phyloP scores from a whole-genome alignment of 1,140 invertebrate species.

The Protaetia brevitarsis region DNA sequence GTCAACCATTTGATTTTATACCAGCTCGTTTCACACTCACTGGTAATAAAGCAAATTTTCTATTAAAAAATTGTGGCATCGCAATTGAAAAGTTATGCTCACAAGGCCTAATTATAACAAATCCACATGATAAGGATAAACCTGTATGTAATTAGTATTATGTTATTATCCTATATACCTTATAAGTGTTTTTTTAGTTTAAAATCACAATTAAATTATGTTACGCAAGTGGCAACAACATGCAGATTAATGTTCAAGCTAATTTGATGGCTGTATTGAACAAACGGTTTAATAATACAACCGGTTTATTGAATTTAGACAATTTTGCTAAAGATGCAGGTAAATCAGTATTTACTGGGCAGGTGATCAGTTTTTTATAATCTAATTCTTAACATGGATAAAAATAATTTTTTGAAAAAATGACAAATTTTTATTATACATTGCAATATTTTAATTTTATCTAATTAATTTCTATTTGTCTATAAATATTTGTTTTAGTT shows the following conservation, averaged over 20 bases:
- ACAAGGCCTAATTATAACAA: constrained; percentile 50
- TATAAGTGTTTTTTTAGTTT: constrained; percentile 39
- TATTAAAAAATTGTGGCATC: constrained; percentile 53
- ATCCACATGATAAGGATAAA: constrained; percentile 41
- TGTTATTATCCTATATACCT: constrained; percentile 14
- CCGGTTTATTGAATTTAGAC: constrained; percentile 48
- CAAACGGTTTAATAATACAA: constrained; percentile 45
- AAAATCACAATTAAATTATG: constrained; percentile 50
- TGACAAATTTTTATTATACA: too few relatives aligned
- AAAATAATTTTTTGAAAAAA: too few relatives aligned
- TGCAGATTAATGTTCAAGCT: constrained; percentile 52
- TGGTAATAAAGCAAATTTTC: constrained; percentile 48
- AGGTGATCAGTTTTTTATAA: too few relatives aligned
- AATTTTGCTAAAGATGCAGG: constrained; percentile 52
- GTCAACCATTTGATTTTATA: constrained; percentile 53
- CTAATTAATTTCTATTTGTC: too few relatives aligned
- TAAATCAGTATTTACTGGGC: too few relatives aligned
- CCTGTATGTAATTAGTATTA: constrained; percentile 30
- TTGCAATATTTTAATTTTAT: too few relatives aligned
- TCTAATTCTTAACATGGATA: too few relatives aligned
- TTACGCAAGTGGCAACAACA: constrained; percentile 49
- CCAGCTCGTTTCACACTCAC: constrained; percentile 49
- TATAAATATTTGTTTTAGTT: too few relatives aligned
- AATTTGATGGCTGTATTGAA: constrained; percentile 47
- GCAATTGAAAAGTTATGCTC: constrained; percentile 52